Conservation (phyloP, 2,113 vertebrate species). For the Crocuta crocuta region DNA sequence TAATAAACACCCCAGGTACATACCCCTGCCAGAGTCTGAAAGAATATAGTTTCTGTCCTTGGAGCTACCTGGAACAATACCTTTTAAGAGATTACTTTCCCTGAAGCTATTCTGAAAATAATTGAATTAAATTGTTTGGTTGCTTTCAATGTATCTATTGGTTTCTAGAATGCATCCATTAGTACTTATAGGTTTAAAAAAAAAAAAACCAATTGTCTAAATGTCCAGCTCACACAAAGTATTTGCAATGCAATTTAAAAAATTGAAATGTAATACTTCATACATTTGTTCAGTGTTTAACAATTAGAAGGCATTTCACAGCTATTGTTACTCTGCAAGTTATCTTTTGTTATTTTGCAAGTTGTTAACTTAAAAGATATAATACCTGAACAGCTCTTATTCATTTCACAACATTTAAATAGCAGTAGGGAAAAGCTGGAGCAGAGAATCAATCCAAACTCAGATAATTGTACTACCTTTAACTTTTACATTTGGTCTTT, state of each 20-base stretch:
- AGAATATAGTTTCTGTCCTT: not conserved
- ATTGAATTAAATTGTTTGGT: conserved; percentile 44
- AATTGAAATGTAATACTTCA: conserved; percentile 10
- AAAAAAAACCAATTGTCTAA: not conserved
- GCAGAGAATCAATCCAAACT: not conserved
- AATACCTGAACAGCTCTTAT: not conserved
- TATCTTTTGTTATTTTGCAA: not conserved
- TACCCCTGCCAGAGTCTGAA: not conserved
- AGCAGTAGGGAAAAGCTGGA: not conserved
- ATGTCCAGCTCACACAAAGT: conserved; percentile 40
- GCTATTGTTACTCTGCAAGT: not conserved
- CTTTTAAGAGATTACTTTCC: conserved; percentile 44
- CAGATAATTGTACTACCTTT: not conserved
- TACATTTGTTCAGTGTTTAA: not conserved
- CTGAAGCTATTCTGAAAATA: conserved; percentile 44
- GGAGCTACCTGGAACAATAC: not conserved
- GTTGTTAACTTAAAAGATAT: conserved; percentile 7
- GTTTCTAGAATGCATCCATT: conserved; percentile 9
- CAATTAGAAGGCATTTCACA: conserved; percentile 26
- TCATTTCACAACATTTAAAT: conserved; percentile 36
- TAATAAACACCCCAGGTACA: not conserved
- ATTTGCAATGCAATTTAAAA: conserved; percentile 51
- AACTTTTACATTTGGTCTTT: not conserved
- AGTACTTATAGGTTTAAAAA: not conserved
- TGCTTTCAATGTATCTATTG: conserved; percentile 16